Evolutionary conservation across 1,140 invertebrate species (phyloP).

Genomic region (Bombus confusus): DNA sequence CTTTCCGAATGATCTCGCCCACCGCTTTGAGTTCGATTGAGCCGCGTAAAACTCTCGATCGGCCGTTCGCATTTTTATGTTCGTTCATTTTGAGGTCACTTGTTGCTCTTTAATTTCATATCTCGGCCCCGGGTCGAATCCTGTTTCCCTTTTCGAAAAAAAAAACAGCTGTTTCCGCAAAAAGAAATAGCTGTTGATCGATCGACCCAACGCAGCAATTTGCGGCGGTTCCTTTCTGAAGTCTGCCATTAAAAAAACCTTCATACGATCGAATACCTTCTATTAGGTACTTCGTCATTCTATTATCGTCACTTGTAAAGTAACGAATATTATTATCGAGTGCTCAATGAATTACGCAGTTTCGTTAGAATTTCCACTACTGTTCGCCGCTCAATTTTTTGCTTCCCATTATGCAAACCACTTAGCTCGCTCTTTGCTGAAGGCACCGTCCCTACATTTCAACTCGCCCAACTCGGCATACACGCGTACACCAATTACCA

Average conservation of each 20-base stretch:
- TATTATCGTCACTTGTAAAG: not conserved
- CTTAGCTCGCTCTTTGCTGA: not conserved
- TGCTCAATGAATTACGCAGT: not conserved
- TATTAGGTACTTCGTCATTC: not conserved
- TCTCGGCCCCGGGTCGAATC: not conserved
- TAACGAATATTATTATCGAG: constrained; percentile 19
- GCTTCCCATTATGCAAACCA: not conserved
- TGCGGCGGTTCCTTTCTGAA: not conserved
- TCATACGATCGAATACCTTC: not conserved
- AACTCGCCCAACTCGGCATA: not conserved
- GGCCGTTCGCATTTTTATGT: constrained; percentile 79
- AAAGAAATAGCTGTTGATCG: not conserved
- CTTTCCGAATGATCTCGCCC: constrained; percentile 72
- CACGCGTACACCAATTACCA: constrained; percentile 1
- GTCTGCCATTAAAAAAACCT: not conserved
- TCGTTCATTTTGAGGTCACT: constrained; percentile 78
- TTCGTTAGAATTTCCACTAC: constrained; percentile 9
- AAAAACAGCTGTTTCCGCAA: not conserved
- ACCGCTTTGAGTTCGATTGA: constrained; percentile 67
- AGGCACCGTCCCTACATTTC: not conserved
- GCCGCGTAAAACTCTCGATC: constrained; percentile 79
- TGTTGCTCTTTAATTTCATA: constrained; percentile 81
- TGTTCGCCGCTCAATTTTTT: constrained; percentile 10
- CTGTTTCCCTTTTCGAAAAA: constrained; percentile 1
- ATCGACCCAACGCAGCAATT: not conserved